phyloP scores from a whole-genome alignment of 2,797 vertebrate species.

The Arrhamphus sclerolepis region DNA sequence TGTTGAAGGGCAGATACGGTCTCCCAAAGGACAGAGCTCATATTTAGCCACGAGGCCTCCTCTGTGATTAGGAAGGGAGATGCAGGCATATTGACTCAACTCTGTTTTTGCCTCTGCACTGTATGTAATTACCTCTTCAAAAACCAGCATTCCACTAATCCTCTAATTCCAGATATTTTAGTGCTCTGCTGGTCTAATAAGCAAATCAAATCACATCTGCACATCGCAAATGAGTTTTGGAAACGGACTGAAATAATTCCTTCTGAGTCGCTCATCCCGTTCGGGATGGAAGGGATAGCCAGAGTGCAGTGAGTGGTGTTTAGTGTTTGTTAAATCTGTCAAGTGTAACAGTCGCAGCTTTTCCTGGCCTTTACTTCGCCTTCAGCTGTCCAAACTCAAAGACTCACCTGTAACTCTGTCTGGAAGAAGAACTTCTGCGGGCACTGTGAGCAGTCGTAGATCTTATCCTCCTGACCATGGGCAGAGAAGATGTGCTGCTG shows the following conservation, averaged over 20 bases:
- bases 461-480: slow-evolving; percentile 98
- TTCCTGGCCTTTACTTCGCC: slow-evolving; percentile 15
- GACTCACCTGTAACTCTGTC: slow-evolving; percentile 97
- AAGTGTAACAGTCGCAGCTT: slow-evolving; percentile 35
- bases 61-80: slow-evolving; percentile 76
- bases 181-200: slow-evolving; percentile 81
- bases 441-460: slow-evolving; percentile 99
- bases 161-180: slow-evolving; percentile 84
- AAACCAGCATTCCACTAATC: slow-evolving; percentile 80
- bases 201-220: slow-evolving; percentile 83
- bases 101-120: slow-evolving; percentile 75
- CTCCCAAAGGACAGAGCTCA: slow-evolving; percentile 76
- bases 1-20: slow-evolving; percentile 83
- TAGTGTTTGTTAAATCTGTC: slow-evolving; percentile 69
- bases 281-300: slow-evolving; percentile 53
- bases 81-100: slow-evolving; percentile 77
- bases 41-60: slow-evolving; percentile 81
- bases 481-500: slow-evolving; percentile 99
- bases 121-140: slow-evolving; percentile 82
- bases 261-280: slow-evolving; percentile 70
- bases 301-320: slow-evolving; percentile 43
- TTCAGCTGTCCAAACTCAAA: slow-evolving; percentile 4
- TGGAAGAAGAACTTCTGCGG: slow-evolving; percentile 99
- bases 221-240: slow-evolving; percentile 82
- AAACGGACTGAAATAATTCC: slow-evolving; percentile 78